phyloP scores from a whole-genome alignment of 2,888 invertebrate genomes.

The Caenorhabditis virilis region DNA sequence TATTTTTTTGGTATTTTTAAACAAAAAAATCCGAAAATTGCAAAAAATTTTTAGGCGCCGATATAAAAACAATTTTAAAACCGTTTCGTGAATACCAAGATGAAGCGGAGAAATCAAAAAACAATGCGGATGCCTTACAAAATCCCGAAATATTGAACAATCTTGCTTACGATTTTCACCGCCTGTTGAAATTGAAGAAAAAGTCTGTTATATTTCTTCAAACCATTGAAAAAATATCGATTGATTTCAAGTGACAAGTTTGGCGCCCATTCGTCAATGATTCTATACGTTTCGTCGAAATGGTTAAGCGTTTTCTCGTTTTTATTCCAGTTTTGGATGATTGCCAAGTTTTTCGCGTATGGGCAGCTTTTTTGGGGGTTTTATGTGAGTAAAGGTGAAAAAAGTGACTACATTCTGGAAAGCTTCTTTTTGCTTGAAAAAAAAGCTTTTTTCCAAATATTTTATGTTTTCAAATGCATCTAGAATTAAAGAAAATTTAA shows the following conservation, averaged over 20 bases:
- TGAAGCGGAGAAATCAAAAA: too few relatives aligned
- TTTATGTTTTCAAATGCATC: too few relatives aligned
- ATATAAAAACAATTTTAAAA: slow-evolving; percentile 15
- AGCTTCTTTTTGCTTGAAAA: too few relatives aligned
- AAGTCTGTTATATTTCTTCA: background rate
- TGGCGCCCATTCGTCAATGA: slow-evolving; percentile 26
- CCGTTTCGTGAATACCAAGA: slow-evolving; percentile 6
- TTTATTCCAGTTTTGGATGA: slow-evolving; percentile 16
- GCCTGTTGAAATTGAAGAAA: slow-evolving; percentile 24
- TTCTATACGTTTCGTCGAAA: slow-evolving; percentile 20
- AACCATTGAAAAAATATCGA: background rate
- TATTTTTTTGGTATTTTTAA: slow-evolving; percentile 24
- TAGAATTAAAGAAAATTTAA: too few relatives aligned
- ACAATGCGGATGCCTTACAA: too few relatives aligned
- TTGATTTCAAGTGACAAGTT: slow-evolving; percentile 7
- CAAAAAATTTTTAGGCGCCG: too few relatives aligned
- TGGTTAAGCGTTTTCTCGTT: slow-evolving; percentile 20
- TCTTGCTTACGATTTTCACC: slow-evolving; percentile 5
- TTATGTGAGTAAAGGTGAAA: slow-evolving; percentile 20
- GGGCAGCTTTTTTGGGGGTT: slow-evolving; percentile 28
- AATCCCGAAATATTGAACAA: too few relatives aligned
- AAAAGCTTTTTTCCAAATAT: too few relatives aligned
- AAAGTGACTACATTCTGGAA: too few relatives aligned
- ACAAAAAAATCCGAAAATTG: too few relatives aligned
- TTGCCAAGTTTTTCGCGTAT: slow-evolving; percentile 20